Percentiles rank a stretch among this genome's conserved stretches.
phyloP scores from a whole-genome alignment of 2,888 invertebrate species.

The Conchocele bisecta region DNA sequence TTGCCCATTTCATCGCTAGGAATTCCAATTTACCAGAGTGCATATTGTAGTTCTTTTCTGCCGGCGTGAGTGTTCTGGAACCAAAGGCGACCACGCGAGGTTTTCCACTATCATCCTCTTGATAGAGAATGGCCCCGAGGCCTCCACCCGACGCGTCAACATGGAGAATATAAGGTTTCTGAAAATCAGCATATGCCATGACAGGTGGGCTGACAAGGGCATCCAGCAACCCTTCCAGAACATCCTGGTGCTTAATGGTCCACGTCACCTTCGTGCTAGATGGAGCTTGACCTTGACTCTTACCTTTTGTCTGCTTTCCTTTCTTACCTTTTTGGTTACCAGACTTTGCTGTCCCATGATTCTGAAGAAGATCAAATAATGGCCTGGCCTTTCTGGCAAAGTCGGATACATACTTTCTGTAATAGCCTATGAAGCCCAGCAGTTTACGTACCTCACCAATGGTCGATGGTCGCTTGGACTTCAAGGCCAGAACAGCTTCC shows the following conservation, averaged over 20 bases:
- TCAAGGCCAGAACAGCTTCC: slow-evolving; percentile 31
- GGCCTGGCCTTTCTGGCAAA: slow-evolving; percentile 40
- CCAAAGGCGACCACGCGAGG: slow-evolving; percentile 53
- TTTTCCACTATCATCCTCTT: slow-evolving; percentile 22
- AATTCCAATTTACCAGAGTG: slow-evolving; percentile 56
- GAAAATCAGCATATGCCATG: slow-evolving; percentile 39
- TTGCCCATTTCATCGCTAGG: slow-evolving; percentile 39
- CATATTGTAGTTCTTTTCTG: slow-evolving; percentile 58
- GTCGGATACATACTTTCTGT: slow-evolving; percentile 43
- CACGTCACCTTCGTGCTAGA: slow-evolving; percentile 14
- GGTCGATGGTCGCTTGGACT: slow-evolving; percentile 22
- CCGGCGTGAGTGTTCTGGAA: slow-evolving; percentile 51
- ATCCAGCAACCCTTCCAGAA: slow-evolving; percentile 17
- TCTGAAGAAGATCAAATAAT: slow-evolving; percentile 47
- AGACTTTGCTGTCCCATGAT: neutral
- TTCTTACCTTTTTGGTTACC: slow-evolving; percentile 1
- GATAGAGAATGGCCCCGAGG: slow-evolving; percentile 59
- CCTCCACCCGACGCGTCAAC: slow-evolving; percentile 25
- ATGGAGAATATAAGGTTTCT: slow-evolving; percentile 28
- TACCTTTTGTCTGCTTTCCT: neutral
- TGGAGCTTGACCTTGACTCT: neutral
- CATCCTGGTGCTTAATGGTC: slow-evolving; percentile 10
- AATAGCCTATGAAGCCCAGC: slow-evolving; percentile 42
- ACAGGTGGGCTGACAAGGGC: slow-evolving; percentile 8
- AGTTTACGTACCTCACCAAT: slow-evolving; percentile 45